These are phyloP conservation scores for Drosophila miranda DNA, from an alignment of 1,140 invertebrate genomes.

Conservation along the genomic window DNA sequence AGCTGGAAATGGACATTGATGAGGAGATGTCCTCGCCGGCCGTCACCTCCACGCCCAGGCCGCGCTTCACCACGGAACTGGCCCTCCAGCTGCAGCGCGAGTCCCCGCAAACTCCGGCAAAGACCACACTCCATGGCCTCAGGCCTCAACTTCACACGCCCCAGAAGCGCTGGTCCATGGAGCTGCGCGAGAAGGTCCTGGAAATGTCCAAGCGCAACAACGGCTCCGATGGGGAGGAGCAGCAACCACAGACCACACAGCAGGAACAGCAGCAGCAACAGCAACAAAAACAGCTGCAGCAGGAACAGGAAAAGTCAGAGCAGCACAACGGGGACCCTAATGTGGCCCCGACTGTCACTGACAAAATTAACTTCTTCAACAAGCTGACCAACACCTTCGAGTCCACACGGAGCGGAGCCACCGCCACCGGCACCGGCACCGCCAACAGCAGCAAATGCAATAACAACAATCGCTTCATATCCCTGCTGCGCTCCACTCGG, in stretches of 20 bases:
- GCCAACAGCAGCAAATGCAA: neutral
- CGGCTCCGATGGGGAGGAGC: slow-evolving; percentile 37
- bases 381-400: slow-evolving; percentile 73
- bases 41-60: slow-evolving; percentile 61
- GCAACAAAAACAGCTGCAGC: slow-evolving; percentile 19
- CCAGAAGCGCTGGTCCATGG: slow-evolving; percentile 70
- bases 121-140: slow-evolving; percentile 17
- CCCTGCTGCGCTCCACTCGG: slow-evolving; percentile 60
- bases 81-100: slow-evolving; percentile 32
- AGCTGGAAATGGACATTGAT: slow-evolving; percentile 77
- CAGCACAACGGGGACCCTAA: slow-evolving; percentile 5
- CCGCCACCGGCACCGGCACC: neutral
- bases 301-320: neutral
- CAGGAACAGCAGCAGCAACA: slow-evolving; percentile 12
- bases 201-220: slow-evolving; percentile 74
- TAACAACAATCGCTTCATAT: slow-evolving; percentile 61
- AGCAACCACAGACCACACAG: slow-evolving; percentile 2
- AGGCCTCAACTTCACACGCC: slow-evolving; percentile 59
- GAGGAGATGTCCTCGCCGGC: slow-evolving; percentile 42
- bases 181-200: slow-evolving; percentile 68
- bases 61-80: slow-evolving; percentile 51
- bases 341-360: slow-evolving; percentile 52
- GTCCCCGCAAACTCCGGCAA: slow-evolving; percentile 1
- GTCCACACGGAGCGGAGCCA: slow-evolving; percentile 25
- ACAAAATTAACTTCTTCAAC: slow-evolving; percentile 78